These are phyloP conservation scores for Pollimyrus isidori DNA, from an alignment of 2,113 vertebrate genomes.

Conservation along the genomic window DNA sequence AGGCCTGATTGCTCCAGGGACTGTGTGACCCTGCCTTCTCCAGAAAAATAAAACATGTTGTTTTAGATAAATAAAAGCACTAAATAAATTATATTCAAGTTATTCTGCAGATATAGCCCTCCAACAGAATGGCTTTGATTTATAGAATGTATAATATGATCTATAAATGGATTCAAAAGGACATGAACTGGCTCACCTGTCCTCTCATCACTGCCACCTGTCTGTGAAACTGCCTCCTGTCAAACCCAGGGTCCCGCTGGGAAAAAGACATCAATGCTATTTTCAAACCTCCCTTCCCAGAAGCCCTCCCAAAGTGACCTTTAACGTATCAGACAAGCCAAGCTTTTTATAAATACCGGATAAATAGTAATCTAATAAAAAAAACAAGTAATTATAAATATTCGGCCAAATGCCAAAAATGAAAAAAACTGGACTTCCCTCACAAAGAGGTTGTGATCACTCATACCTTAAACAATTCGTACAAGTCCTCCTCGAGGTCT, in stretches of 20 bases:
- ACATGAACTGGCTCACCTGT: constrained; percentile 66
- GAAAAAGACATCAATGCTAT: constrained; percentile 34
- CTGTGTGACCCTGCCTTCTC: not conserved
- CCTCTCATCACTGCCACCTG: constrained; percentile 97
- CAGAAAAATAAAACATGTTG: not conserved
- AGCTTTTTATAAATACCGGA: not conserved
- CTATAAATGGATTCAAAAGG: not conserved
- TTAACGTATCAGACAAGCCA: not conserved
- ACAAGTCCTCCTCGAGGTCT: constrained; percentile 93
- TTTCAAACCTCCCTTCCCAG: not conserved
- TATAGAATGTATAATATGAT: not conserved
- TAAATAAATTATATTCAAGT: not conserved
- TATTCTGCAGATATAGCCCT: not conserved
- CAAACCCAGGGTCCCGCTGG: constrained; percentile 94
- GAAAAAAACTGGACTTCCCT: not conserved
- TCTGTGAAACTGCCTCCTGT: constrained; percentile 92
- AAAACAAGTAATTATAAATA: not conserved
- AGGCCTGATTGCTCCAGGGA: not conserved
- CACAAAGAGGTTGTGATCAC: not conserved
- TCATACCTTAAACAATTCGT: constrained; percentile 91
- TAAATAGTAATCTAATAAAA: not conserved
- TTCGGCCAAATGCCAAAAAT: not conserved
- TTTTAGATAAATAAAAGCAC: no score
- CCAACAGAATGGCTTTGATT: not conserved
- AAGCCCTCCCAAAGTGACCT: not conserved